A percentile compares a stretch with the other conserved stretches of the same genome.
Conservation (phyloP, 2,113 vertebrate species). For the Climacteris rufus region DNA sequence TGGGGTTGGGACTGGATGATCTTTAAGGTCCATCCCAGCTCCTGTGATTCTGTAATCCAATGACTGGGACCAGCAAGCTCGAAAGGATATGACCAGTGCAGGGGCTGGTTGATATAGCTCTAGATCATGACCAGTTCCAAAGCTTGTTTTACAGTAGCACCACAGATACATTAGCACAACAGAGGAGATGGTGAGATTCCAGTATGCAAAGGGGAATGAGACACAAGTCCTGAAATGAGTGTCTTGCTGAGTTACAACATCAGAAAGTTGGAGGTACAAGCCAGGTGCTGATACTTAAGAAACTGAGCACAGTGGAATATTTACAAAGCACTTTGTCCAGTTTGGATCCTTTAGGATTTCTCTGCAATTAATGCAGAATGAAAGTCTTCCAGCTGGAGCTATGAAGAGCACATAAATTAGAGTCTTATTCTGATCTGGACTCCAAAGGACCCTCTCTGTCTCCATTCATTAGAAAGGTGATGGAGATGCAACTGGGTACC, state of each 20-base stretch:
- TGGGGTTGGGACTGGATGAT: not conserved
- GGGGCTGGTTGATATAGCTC: not conserved
- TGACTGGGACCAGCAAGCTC: not conserved
- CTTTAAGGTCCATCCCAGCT: too few relatives aligned
- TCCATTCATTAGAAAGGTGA: not conserved
- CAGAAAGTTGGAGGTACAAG: not conserved
- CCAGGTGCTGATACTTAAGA: not conserved
- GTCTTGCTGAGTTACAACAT: not conserved
- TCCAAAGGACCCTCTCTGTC: not conserved
- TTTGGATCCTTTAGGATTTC: not conserved
- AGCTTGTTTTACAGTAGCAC: not conserved
- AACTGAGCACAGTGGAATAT: not conserved
- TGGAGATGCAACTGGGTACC: not conserved
- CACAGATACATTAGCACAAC: not conserved
- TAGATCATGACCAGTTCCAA: not conserved
- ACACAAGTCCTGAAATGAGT: not conserved
- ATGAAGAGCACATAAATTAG: not conserved
- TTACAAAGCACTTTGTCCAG: not conserved
- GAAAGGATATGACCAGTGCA: not conserved
- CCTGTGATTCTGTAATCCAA: not conserved
- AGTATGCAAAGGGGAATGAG: not conserved
- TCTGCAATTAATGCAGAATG: not conserved
- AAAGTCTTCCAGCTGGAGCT: not conserved
- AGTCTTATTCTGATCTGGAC: not conserved
- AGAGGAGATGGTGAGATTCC: not conserved